Base-by-base conservation (phyloP, 2,888 invertebrate genomes). In the Rhodophaea formosa region DNA sequence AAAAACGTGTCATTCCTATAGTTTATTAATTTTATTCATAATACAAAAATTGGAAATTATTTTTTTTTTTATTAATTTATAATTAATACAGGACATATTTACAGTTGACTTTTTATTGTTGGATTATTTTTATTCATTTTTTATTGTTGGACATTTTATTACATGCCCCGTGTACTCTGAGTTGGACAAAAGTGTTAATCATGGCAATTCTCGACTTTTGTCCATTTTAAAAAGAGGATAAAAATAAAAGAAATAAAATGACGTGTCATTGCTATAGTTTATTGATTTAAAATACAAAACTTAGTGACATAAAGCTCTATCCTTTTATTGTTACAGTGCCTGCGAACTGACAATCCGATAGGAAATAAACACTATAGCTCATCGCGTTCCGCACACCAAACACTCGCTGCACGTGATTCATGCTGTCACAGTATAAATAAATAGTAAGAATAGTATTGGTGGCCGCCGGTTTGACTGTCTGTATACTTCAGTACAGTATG, bases 201-300 rank as follows among this genome's bases (percentile, higher is more conserved):
- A n/a, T n/a, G n/a, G n/a, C n/a, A n/a, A n/a, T n/a, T n/a, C n/a
- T n/a, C n/a, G n/a, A n/a, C n/a, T n/a, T n/a, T n/a, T n/a, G n/a
- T n/a, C n/a, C n/a, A n/a, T n/a, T n/a, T n/a, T n/a, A n/a, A n/a
- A n/a, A 8, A 44, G 23, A 42, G 29, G 15, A 46, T 35, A 43
- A 39, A 35, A 56, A 52, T 8, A 62, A 54, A 57, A 55, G 46
- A 71, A 77, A 76, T 75, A 74, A 79, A 79, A 69, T 68, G 66
- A 70, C 60, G 61, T 59, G 65, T 89, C 86, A 84, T 88, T 89
- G 88, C 91, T 91, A 91, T 91, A 88, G 88, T 91, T 91, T 91
- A 91, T 90, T 91, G 90, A 89, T 91, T 91, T 91, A 91, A 91
- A 91, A 91, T 91, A 91, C 91, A 91, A 91, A 91, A 91, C 90